Evolutionary conservation across 2,113 vertebrate species (phyloP).

Genomic region (Psammodynastes pulverulentus): DNA sequence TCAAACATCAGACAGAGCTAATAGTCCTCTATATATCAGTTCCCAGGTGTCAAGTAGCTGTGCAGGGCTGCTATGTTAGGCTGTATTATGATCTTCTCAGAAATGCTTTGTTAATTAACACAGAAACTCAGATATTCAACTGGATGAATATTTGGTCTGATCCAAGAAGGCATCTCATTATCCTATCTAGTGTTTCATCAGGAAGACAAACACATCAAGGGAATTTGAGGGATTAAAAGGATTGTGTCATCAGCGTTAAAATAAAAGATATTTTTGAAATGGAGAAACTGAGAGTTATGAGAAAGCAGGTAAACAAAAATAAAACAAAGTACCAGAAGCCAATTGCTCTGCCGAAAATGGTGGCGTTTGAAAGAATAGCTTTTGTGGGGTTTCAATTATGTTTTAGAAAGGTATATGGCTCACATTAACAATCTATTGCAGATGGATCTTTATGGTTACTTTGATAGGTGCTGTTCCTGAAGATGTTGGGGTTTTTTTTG

Average conservation of each 20-base stretch:
- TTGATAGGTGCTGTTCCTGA: background rate
- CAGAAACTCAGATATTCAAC: background rate
- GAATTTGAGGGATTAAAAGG: background rate
- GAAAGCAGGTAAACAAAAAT: background rate
- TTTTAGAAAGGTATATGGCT: background rate
- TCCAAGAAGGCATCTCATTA: background rate
- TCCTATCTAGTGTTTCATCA: background rate
- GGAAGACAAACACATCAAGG: background rate
- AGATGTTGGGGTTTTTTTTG: background rate
- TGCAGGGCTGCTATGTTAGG: background rate
- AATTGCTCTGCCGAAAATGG: background rate
- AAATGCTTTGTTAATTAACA: background rate
- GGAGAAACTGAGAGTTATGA: background rate
- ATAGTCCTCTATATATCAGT: background rate
- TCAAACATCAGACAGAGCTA: background rate
- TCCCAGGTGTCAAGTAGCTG: background rate
- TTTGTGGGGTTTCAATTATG: background rate
- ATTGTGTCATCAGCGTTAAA: background rate
- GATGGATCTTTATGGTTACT: background rate
- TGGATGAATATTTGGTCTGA: background rate
- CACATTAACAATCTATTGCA: background rate
- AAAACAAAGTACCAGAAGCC: background rate
- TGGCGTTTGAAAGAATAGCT: background rate
- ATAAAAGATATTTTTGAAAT: background rate
- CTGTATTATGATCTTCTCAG: background rate